phyloP scores from a whole-genome alignment of 92 coral and sea anemone genomes.

The Phymanthus crucifer region DNA sequence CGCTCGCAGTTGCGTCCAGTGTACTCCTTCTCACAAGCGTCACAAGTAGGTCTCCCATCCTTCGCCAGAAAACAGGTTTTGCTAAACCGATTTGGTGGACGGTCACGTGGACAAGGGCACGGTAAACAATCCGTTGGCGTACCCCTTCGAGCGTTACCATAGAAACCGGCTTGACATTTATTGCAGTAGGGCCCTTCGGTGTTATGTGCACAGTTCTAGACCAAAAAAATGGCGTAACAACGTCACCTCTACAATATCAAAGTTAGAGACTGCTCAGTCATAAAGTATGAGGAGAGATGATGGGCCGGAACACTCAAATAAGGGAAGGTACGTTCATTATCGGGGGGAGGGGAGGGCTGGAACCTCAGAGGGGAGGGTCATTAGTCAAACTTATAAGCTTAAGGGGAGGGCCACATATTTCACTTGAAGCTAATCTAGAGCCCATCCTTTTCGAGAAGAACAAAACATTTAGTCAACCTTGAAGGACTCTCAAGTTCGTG shows the following conservation, averaged over 20 bases:
- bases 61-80: slow-evolving; percentile 81
- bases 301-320: no score
- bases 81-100: slow-evolving; percentile 75
- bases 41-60: slow-evolving; percentile 88
- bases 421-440: no score
- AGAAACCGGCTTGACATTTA: slow-evolving; percentile 74
- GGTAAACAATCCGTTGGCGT: slow-evolving; percentile 69
- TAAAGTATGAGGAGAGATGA: no score
- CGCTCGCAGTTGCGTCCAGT: slow-evolving; percentile 85
- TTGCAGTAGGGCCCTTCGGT: slow-evolving; percentile 76
- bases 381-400: no score
- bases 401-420: no score
- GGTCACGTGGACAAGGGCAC: slow-evolving; percentile 88
- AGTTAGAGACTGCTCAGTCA: no score
- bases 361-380: no score
- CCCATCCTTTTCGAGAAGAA: no score
- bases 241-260: neutral
- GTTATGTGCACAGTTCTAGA: slow-evolving; percentile 83
- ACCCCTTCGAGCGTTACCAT: slow-evolving; percentile 88
- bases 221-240: neutral
- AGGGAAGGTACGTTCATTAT: no score
- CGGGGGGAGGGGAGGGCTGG: no score
- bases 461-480: no score
- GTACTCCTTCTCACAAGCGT: slow-evolving; percentile 72
- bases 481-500: no score